Conservation (phyloP, 2,797 vertebrate genomes). For the Anableps anableps region DNA sequence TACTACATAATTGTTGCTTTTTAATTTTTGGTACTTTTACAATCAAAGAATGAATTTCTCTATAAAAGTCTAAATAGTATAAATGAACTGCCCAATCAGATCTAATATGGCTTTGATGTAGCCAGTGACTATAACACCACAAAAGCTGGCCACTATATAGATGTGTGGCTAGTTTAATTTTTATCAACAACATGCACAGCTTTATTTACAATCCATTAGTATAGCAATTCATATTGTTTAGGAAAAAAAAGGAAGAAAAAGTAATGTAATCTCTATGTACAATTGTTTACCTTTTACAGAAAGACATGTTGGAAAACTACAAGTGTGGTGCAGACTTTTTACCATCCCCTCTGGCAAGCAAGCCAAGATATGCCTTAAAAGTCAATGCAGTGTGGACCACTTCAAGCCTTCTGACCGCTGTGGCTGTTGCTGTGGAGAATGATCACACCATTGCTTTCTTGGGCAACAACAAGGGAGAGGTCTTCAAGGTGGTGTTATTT, state of each 20-base stretch:
- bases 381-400: slow-evolving; percentile 69
- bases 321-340: slow-evolving; percentile 83
- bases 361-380: slow-evolving; percentile 76
- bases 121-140: neutral
- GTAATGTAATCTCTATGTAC: neutral
- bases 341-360: slow-evolving; percentile 91
- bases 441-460: slow-evolving; percentile 90
- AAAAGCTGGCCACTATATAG: neutral
- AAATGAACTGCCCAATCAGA: neutral
- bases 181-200: neutral
- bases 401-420: slow-evolving; percentile 82
- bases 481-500: slow-evolving; percentile 86
- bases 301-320: slow-evolving; percentile 58
- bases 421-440: slow-evolving; percentile 88
- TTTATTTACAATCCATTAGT: neutral
- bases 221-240: neutral
- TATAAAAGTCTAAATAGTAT: neutral
- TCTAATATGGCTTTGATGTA: neutral
- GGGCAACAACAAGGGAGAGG: slow-evolving; percentile 88
- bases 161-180: neutral
- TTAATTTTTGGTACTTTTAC: neutral
- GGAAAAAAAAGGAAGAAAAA: no score
- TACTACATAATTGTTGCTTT: neutral
- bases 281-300: slow-evolving; percentile 61
- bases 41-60: neutral